These are phyloP conservation scores for Tenthredo mesomela DNA, from an alignment of 2,888 invertebrate genomes.

Conservation along the genomic window DNA sequence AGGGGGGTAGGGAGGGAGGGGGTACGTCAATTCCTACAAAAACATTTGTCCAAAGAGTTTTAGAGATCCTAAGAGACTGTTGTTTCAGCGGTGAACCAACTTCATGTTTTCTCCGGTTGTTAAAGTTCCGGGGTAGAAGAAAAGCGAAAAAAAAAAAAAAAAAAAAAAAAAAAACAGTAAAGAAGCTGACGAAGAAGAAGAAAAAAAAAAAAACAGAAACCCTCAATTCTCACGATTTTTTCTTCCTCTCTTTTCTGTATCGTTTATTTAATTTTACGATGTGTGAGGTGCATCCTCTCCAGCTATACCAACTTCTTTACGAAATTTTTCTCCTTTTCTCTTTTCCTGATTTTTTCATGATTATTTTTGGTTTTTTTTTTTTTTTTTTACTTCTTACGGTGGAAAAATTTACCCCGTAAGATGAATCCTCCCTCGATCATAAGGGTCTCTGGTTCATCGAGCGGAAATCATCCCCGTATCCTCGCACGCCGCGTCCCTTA, in stretches of 20 bases:
- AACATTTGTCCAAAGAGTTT: slow-evolving; percentile 39
- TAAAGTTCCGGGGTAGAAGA: slow-evolving; percentile 51
- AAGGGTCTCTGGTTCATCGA: slow-evolving; percentile 44
- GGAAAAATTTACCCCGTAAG: slow-evolving; percentile 6
- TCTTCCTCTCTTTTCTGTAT: neutral
- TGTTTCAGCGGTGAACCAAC: slow-evolving; percentile 26
- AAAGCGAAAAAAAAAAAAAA: slow-evolving; percentile 57
- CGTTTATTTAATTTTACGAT: neutral
- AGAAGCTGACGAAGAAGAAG: slow-evolving; percentile 18
- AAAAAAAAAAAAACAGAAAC: slow-evolving; percentile 41
- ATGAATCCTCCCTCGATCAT: slow-evolving; percentile 1
- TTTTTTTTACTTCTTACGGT: neutral
- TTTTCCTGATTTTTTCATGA: neutral
- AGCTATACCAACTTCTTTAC: neutral
- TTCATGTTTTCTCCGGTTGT: neutral
- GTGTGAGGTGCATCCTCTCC: too few species aligned
- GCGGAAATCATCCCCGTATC: slow-evolving; percentile 39
- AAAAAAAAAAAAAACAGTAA: slow-evolving; percentile 23
- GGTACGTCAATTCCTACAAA: slow-evolving; percentile 20
- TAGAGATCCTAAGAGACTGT: slow-evolving; percentile 52
- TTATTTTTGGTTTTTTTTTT: neutral
- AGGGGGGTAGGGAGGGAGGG: too few species aligned
- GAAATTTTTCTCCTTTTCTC: neutral
- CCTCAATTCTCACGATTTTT: slow-evolving; percentile 15
- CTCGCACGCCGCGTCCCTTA: neutral